A percentile compares a stretch with the other conserved stretches of the same genome.
These are phyloP conservation scores for Diaprepes abbreviatus DNA, from an alignment of 2,888 invertebrate species.

Conservation along the genomic window DNA sequence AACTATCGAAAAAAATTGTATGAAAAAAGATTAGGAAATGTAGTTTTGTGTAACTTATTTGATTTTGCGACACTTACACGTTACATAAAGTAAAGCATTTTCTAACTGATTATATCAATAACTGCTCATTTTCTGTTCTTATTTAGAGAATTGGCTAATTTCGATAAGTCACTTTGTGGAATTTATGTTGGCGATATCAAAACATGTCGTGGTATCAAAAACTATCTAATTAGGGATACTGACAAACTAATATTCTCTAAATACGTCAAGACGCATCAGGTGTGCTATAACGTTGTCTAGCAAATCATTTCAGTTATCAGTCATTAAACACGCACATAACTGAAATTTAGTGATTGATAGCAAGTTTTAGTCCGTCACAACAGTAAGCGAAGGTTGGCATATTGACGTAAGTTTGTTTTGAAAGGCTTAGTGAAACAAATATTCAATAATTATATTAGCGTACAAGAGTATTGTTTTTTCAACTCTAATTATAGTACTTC, in stretches of 20 bases:
- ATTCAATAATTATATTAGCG: neutral
- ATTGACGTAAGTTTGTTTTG: neutral
- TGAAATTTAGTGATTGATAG: conserved; percentile 22
- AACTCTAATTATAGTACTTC: too few species aligned
- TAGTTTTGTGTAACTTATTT: too few species aligned
- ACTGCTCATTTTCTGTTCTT: too few species aligned
- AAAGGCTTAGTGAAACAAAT: neutral
- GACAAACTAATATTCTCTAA: conserved; percentile 1
- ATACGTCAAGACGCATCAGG: conserved; percentile 12
- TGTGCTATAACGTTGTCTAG: neutral
- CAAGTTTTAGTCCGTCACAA: conserved; percentile 19
- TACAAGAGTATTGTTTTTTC: neutral
- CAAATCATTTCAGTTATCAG: conserved; percentile 16
- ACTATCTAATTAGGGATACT: neutral
- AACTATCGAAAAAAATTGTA: too few species aligned
- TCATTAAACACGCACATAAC: conserved; percentile 25
- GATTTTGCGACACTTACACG: too few species aligned
- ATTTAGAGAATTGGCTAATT: too few species aligned
- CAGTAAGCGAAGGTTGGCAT: neutral
- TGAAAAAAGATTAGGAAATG: too few species aligned
- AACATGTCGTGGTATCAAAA: neutral
- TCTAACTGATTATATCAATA: too few species aligned
- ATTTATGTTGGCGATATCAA: too few species aligned
- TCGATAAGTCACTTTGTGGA: too few species aligned
- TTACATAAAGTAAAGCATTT: too few species aligned